These are phyloP conservation scores for Bos javanicus DNA, from an alignment of 2,113 vertebrate species.

Conservation along the genomic window DNA sequence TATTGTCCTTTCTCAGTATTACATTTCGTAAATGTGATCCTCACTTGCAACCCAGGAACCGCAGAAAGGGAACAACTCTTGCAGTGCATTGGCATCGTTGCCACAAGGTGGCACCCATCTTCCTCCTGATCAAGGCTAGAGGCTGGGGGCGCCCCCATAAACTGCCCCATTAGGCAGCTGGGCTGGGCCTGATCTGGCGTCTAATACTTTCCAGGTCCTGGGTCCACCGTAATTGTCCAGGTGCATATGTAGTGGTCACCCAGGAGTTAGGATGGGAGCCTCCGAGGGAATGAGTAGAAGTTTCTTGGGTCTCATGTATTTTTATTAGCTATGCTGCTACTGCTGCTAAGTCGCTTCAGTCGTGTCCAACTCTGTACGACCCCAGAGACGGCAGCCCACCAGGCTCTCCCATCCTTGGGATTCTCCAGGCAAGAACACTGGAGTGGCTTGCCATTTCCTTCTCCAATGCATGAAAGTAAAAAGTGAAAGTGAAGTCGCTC, in stretches of 20 bases:
- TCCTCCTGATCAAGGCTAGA: background rate
- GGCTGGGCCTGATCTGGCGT: background rate
- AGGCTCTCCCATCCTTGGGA: too few species aligned
- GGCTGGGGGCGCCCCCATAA: background rate
- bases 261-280: background rate
- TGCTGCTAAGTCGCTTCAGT: too few species aligned
- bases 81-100: background rate
- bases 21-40: background rate
- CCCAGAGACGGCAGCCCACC: too few species aligned
- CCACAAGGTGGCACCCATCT: background rate
- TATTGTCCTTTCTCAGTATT: background rate
- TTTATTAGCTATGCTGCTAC: background rate
- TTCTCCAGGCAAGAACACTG: too few species aligned
- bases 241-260: accelerated
- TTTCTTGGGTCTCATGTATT: background rate
- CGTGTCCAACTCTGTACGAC: too few species aligned
- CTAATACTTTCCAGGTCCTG: background rate
- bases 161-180: background rate
- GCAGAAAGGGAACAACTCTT: background rate
- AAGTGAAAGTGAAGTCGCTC: too few species aligned
- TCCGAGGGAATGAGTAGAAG: background rate
- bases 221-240: background rate
- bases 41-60: background rate
- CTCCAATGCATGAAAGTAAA: too few species aligned
- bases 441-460: too few species aligned